Conservation (phyloP, 53 echinoderm and acorn worm genomes). For the Antedon mediterranea region DNA sequence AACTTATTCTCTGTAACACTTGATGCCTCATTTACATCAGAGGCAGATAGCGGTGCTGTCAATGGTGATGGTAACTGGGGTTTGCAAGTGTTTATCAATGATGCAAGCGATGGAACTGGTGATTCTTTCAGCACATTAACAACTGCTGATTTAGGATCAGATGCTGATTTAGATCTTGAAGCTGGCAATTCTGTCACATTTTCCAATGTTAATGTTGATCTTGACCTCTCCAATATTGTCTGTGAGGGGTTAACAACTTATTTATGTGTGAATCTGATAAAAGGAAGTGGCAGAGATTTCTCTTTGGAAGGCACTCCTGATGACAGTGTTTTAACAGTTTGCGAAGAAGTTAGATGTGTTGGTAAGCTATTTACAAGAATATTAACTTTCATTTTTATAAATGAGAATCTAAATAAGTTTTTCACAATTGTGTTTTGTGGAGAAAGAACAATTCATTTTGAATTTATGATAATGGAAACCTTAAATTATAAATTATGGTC, state of each 20-base stretch:
- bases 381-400: too few species aligned
- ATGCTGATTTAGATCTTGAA: not conserved
- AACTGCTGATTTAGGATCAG: not conserved
- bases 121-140: not conserved
- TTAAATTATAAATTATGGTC: too few species aligned
- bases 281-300: not conserved
- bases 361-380: too few species aligned
- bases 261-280: not conserved
- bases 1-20: not conserved
- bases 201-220: not conserved
- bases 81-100: not conserved
- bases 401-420: too few species aligned
- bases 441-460: too few species aligned
- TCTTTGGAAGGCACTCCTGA: not conserved
- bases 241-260: not conserved
- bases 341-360: not conserved
- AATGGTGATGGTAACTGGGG: not conserved
- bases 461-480: too few species aligned
- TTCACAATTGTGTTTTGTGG: too few species aligned
- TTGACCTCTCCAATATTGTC: not conserved
- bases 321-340: not conserved
- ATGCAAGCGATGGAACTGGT: not conserved
- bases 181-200: not conserved
- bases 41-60: not conserved
- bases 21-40: not conserved